phyloP scores from a whole-genome alignment of 2,113 vertebrate genomes.

The Bujurquina vittata region DNA sequence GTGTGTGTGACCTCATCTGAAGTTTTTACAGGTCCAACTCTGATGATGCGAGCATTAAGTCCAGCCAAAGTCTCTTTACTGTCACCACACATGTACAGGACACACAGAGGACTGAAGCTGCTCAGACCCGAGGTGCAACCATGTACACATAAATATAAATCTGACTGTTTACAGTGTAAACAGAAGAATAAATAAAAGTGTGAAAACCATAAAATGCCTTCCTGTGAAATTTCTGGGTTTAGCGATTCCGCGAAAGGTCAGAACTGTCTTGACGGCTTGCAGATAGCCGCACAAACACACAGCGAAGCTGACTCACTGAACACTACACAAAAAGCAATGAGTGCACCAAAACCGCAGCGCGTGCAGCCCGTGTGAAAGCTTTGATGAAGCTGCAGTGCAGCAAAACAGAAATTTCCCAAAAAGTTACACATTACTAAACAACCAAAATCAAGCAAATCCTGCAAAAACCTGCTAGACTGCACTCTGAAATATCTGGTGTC shows the following conservation, averaged over 20 bases:
- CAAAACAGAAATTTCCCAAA: background rate
- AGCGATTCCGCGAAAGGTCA: no score
- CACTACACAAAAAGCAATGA: fast-evolving
- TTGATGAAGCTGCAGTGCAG: background rate
- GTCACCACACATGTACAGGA: no score
- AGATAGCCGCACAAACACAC: background rate
- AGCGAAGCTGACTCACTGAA: background rate
- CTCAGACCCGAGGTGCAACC: no score
- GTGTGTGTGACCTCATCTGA: background rate
- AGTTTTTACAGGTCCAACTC: background rate
- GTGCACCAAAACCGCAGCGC: no score
- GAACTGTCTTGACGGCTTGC: background rate
- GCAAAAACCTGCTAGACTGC: background rate
- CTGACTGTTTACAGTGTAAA: no score
- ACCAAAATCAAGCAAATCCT: background rate
- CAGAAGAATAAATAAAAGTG: no score
- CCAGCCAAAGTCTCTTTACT: no score
- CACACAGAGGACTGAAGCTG: no score
- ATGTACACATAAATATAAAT: no score
- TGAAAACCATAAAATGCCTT: background rate
- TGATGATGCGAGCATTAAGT: background rate
- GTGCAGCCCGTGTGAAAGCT: constrained; percentile 22
- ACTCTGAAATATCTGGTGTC: background rate
- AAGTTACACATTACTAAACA: background rate
- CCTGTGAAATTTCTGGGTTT: background rate